Base-by-base conservation (phyloP, 2,888 invertebrate genomes). In the Blomia tropicalis region DNA sequence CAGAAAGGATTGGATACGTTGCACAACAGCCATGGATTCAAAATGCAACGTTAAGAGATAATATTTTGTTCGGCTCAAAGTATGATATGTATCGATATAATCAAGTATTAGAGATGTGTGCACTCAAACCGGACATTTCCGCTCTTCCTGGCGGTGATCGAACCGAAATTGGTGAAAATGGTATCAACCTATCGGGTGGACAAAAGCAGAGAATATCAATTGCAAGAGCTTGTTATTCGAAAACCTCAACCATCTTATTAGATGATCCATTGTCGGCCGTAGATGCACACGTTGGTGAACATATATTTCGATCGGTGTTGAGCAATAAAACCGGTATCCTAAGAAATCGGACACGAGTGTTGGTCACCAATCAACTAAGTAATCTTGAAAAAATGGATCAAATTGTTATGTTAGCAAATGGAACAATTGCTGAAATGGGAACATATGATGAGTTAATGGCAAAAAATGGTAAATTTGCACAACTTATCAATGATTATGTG, bases 1-100 rank as follows among this genome's bases (percentile, higher is more conserved):
- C 17, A 19, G 19, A 14, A 25, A 29, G 4, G 43, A 7, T 81
- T n/a, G 91, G 91, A 0, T 92, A 90, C 74, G 90, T 91, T 1
- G 82, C 92, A 0, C 92, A 93, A 71, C 90, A 91, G 75, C 91
- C 95, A 0, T 96, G 96, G 96, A 95, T 96, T 63, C 95, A 95
- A 75, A 96, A 96, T 76, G 85, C 87, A 2, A 90, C 92, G 0
- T 75, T 98, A 25, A 82, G 84, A 70, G 86, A 93, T 71, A 96
- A 96, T 74, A 89, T 98, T 67, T 72, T 91, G 29, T 98, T 96
- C 75, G 92, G 92, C 17, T 82, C 83, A 67, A 70, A 79, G 0
- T 78, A 82, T 56, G 82, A 90, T 71, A 79, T 82, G 64, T 77
- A 77, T 62, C 76, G 63, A 43, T 68, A 69, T 51, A 30, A 66